Base-by-base conservation (phyloP, 1,140 invertebrate species). In the Rhagoletis zephyria region DNA sequence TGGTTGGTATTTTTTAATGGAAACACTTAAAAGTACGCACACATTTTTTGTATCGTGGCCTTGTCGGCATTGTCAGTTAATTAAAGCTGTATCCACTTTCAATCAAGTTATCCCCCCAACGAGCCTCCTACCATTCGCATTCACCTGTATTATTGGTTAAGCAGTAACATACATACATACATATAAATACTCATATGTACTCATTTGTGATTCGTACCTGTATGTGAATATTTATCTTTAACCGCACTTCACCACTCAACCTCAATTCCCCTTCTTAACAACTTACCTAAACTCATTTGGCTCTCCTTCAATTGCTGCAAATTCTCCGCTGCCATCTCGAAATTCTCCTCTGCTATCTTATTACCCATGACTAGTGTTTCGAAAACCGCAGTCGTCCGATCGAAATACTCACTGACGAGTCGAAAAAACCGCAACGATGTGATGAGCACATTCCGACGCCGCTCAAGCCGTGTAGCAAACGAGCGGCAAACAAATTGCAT, bases 401-500 rank as follows among this genome's bases (percentile, higher is more conserved):
- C 95, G 88, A 96, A 95, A 90, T 95, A 96, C 93, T 97, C 96
- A 12, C 96, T 95, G 67, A 96, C 95, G 45, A 97, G 93, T 56
- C 96, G 94, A 91, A 96, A 96, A 92, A 97, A 97, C 89, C 96
- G 93, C 87, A 96, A 94, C 1, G 96, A 96, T 4, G 96, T 96
- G 65, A 97, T 96, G 6, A 97, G 91, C n/a, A 96, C 94, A 89
- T 96, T 97, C 87, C 96, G 93, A 51, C 96, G 92, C 63, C 96
- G 94, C 89, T 97, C 96, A 74, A 97, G 91, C n/a, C 96, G 94
- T 45, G 95, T 95, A 0, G 96, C 96, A 90, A 97, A 97, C 90
- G 95, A 96, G 85, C 96, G 94, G 89, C 95, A 96, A 0, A 97
- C 95, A 88, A 96, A 97, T 92, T 97, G 95, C 96, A 97, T 97